phyloP scores from a whole-genome alignment of 2,888 invertebrate species.

The Charanyca ferruginea region DNA sequence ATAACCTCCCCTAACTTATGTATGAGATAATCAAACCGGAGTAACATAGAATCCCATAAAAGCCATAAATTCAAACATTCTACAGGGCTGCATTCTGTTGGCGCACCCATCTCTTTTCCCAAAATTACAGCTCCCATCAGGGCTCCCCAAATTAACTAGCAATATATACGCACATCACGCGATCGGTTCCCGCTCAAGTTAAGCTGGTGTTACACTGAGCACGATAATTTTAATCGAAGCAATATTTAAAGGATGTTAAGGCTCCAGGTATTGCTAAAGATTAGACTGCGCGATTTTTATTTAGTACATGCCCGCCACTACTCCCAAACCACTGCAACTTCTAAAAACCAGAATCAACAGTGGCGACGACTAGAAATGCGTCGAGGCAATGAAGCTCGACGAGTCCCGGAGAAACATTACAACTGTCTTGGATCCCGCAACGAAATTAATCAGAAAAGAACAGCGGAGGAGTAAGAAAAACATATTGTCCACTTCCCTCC shows the following conservation, averaged over 20 bases:
- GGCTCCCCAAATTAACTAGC: constrained; percentile 68
- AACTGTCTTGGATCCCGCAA: no score
- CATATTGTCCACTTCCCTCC: no score
- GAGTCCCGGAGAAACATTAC: no score
- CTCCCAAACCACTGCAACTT: no score
- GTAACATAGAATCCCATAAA: constrained; percentile 26
- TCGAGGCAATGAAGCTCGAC: no score
- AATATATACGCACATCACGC: constrained; percentile 74
- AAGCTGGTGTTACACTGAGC: constrained; percentile 50
- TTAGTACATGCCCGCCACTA: no score
- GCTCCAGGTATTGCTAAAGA: no score
- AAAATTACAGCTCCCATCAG: constrained; percentile 53
- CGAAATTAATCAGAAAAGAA: no score
- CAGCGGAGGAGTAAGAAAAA: no score
- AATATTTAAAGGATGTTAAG: background rate
- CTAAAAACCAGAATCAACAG: no score
- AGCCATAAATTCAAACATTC: constrained; percentile 47
- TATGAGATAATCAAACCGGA: constrained; percentile 38
- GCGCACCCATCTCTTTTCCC: constrained; percentile 49
- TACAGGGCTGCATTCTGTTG: constrained; percentile 40
- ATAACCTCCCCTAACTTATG: constrained; percentile 16
- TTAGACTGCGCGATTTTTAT: no score
- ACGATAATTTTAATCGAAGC: background rate
- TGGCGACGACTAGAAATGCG: no score
- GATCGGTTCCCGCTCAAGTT: constrained; percentile 66